Evolutionary conservation across 2,797 vertebrate species (phyloP), one percentile per base, ranked within the genome.

Genomic region (Sus cebifrons): DNA sequence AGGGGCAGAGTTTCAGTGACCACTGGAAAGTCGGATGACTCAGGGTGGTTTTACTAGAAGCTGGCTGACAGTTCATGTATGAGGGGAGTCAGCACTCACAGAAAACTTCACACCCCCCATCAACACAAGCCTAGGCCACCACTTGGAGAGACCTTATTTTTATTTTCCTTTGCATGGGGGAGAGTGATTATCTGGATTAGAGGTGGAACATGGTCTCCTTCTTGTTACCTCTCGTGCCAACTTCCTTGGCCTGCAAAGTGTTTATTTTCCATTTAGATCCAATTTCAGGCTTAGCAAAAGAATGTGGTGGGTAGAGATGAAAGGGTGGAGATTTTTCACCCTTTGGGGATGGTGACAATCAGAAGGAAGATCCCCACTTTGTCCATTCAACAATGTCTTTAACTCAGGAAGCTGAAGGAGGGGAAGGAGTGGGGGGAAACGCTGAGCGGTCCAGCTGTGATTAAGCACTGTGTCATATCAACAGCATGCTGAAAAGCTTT

Each of bases 261-360:
- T 89, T 87, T 92, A 87, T 94, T 97, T 97, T 97, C 96, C 97
- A 91, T 94, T 91, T 89, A 97, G 96, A 96, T 97, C 95, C 92
- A 96, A 60, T 97, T 97, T 96, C 96, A 96, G 95, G 95, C 97
- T 98, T 96, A 97, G 86, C 93, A 93, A 95, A 97, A 92, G 95
- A 95, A 96, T 96, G 94, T 49, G 32, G 36, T 96, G 89, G 85
- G 74, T 67, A 77, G 83, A 97, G 96, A 97, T 97, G 97, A 97
- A 97, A 97, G 96, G 81, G 73, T 17, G 8, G 89, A 71, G 89
- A 29, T 88, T 85, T 92, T 92, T 96, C 86, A 83, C 91, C 74
- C 95, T 96, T 92, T 94, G 91, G 93, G 77, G 77, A 84, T 74
- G 71, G 32, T 65, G 40, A 87, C 78, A 73, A 13, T 84, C 70